Evolutionary conservation across 1,140 invertebrate species (phyloP).

Genomic region (Zaprionus ghesquierei): DNA sequence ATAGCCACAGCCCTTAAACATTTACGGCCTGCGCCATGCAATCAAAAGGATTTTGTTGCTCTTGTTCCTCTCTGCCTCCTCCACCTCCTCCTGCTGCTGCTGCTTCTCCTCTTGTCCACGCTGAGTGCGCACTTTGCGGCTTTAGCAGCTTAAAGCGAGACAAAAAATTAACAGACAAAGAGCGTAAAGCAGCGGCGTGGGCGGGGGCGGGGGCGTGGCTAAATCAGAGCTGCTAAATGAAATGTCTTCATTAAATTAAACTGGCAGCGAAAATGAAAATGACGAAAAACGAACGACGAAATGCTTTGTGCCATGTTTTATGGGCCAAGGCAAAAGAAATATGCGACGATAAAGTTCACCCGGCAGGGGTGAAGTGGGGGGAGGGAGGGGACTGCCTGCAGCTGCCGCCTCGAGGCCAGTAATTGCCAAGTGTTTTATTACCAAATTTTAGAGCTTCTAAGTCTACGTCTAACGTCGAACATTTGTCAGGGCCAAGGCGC

Average conservation of each 20-base stretch:
- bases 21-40: slow-evolving; percentile 41
- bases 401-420: slow-evolving; percentile 39
- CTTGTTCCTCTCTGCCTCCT: slow-evolving; percentile 3
- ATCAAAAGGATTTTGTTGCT: slow-evolving; percentile 39
- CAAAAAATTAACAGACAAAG: slow-evolving; percentile 9
- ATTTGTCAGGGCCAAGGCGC: slow-evolving; percentile 66
- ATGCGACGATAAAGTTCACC: slow-evolving; percentile 41
- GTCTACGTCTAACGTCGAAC: slow-evolving; percentile 74
- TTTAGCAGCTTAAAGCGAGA: slow-evolving; percentile 27
- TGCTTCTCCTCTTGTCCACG: neutral
- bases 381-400: neutral
- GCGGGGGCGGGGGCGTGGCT: neutral
- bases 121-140: slow-evolving; percentile 23
- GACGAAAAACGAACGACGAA: slow-evolving; percentile 47
- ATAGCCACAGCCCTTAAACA: slow-evolving; percentile 51
- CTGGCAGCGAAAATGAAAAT: slow-evolving; percentile 68
- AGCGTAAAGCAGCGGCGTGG: neutral
- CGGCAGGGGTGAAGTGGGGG: neutral
- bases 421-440: slow-evolving; percentile 80
- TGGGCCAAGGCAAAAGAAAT: slow-evolving; percentile 49
- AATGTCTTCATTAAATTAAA: slow-evolving; percentile 76
- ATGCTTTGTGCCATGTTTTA: slow-evolving; percentile 45
- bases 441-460: slow-evolving; percentile 73
- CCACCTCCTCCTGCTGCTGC: no score
- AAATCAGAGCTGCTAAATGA: slow-evolving; percentile 60